Percentiles rank a stretch among this genome's conserved stretches.
These are phyloP conservation scores for Pseudochirops corinnae DNA, from an alignment of 2,797 vertebrate species.

Conservation along the genomic window DNA sequence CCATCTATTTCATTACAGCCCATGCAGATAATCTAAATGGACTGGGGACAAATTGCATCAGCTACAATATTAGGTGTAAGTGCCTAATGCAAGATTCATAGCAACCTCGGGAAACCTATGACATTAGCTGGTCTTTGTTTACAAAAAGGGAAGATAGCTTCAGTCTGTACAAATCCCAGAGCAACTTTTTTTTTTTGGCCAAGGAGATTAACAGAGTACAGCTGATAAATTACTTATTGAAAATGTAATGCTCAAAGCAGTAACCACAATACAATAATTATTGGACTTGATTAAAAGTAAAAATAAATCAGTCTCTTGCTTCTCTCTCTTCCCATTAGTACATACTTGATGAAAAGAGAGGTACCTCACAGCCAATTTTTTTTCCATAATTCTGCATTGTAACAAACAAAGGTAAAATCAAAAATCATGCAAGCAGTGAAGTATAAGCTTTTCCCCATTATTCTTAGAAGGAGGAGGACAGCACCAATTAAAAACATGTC, in stretches of 20 bases:
- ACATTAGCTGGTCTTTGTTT: slow-evolving; percentile 60
- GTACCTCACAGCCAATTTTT: slow-evolving; percentile 36
- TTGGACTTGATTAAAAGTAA: slow-evolving; percentile 79
- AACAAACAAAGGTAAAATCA: slow-evolving; percentile 80
- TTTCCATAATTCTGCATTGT: slow-evolving; percentile 67
- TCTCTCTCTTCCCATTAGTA: slow-evolving; percentile 75
- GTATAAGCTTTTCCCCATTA: slow-evolving; percentile 66
- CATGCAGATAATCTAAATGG: neutral
- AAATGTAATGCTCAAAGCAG: slow-evolving; percentile 77
- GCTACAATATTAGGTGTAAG: neutral
- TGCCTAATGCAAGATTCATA: neutral
- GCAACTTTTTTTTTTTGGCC: slow-evolving; percentile 58
- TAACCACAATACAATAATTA: slow-evolving; percentile 78
- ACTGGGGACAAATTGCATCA: slow-evolving; percentile 14
- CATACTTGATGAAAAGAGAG: slow-evolving; percentile 70
- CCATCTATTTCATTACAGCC: neutral
- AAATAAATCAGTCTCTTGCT: slow-evolving; percentile 78
- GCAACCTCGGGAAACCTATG: neutral
- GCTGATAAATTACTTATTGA: slow-evolving; percentile 77
- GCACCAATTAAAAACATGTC: slow-evolving; percentile 57
- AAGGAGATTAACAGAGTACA: slow-evolving; percentile 63
- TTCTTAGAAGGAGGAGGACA: slow-evolving; percentile 38
- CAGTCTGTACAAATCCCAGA: slow-evolving; percentile 57
- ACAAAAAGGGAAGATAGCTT: slow-evolving; percentile 21
- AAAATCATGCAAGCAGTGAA: slow-evolving; percentile 63